A percentile compares a stretch with the other conserved stretches of the same genome.
Conservation (phyloP, 2,797 vertebrate species). For the Saxicola maurus region DNA sequence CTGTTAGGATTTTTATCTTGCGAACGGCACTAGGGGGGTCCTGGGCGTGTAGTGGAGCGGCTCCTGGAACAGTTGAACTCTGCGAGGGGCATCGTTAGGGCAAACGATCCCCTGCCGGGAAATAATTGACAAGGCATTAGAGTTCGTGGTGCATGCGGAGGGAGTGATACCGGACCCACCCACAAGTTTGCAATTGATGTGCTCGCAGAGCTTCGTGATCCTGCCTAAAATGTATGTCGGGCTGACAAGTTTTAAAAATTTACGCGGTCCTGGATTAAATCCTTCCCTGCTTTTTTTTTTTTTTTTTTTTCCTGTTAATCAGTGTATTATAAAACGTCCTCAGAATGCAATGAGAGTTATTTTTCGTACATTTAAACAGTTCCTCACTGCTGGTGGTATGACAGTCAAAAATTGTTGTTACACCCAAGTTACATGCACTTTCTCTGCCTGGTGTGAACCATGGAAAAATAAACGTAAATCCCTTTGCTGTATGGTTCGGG, state of each 20-base stretch:
- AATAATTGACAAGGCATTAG: accelerated
- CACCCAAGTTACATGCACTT: accelerated
- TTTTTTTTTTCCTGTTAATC: not conserved
- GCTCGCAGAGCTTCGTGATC: accelerated
- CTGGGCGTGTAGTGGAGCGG: not conserved
- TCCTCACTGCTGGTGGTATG: accelerated
- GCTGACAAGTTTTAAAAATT: not conserved
- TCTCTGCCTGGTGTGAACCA: not conserved
- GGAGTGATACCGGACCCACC: accelerated
- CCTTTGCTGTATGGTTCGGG: not conserved
- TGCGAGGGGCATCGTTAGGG: accelerated
- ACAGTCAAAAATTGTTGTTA: not conserved
- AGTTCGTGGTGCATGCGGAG: accelerated
- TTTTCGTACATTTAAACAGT: not conserved
- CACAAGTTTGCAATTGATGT: accelerated
- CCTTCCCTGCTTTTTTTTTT: accelerated
- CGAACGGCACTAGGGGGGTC: accelerated
- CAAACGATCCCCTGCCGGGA: accelerated
- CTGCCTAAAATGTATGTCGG: accelerated
- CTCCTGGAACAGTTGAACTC: accelerated
- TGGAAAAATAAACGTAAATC: accelerated
- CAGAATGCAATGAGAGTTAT: not conserved
- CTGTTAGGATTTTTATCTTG: not conserved
- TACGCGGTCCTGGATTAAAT: not conserved
- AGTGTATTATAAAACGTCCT: not conserved